phyloP scores from a whole-genome alignment of 1,140 invertebrate species.

The Musca vetustissima region DNA sequence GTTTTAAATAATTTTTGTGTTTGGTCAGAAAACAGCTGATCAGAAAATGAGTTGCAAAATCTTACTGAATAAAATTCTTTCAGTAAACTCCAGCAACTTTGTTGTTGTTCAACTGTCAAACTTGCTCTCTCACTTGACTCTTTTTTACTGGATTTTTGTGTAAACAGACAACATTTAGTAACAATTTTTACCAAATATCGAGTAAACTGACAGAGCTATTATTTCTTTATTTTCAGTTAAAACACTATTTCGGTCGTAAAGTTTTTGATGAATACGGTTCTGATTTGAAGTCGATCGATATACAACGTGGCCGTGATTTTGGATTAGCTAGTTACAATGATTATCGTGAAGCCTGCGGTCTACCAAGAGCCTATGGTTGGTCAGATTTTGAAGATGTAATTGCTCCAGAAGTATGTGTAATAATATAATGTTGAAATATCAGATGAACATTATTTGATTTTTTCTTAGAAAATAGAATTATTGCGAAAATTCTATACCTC shows the following conservation, averaged over 20 bases:
- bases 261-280: slow-evolving; percentile 51
- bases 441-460: neutral
- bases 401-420: slow-evolving; percentile 62
- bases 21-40: no score
- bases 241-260: slow-evolving; percentile 72
- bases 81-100: no score
- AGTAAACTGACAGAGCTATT: no score
- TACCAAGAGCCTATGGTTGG: slow-evolving; percentile 71
- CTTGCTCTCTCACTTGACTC: no score
- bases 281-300: slow-evolving; percentile 81
- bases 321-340: slow-evolving; percentile 81
- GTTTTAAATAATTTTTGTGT: no score
- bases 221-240: slow-evolving; percentile 59
- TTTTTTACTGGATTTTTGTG: no score
- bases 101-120: no score
- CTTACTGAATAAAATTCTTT: no score
- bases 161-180: no score
- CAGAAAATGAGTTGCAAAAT: no score
- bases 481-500: slow-evolving; percentile 42
- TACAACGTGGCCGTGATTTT: slow-evolving; percentile 87
- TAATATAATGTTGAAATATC: no score
- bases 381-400: slow-evolving; percentile 73
- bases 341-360: slow-evolving; percentile 75
- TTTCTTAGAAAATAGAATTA: slow-evolving; percentile 40
- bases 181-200: no score